Conservation (phyloP, 2,797 vertebrate genomes). For the Phalloptychus januarius region DNA sequence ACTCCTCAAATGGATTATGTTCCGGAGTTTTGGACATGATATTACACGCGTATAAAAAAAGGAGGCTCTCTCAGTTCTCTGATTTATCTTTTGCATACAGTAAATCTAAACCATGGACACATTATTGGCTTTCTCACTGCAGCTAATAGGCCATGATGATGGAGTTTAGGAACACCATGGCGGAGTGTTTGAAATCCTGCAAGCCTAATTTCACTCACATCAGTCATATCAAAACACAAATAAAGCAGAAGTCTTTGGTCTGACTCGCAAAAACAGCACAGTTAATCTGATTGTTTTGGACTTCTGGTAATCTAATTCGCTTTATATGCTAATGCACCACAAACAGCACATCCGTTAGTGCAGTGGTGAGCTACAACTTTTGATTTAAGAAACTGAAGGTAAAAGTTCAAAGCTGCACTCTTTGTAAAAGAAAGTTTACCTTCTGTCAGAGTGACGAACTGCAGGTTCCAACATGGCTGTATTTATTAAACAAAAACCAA, state of each 20-base stretch:
- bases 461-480: not conserved
- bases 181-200: slow-evolving; percentile 44
- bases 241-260: slow-evolving; percentile 52
- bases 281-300: slow-evolving; percentile 39
- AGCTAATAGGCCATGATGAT: slow-evolving; percentile 61
- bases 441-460: not conserved
- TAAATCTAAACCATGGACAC: slow-evolving; percentile 35
- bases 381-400: not conserved
- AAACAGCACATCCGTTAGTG: not conserved
- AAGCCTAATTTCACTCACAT: slow-evolving; percentile 51
- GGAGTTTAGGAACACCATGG: slow-evolving; percentile 48
- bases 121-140: slow-evolving; percentile 38
- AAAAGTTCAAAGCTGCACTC: not conserved
- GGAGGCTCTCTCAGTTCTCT: slow-evolving; percentile 18
- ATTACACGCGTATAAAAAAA: slow-evolving; percentile 27
- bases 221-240: slow-evolving; percentile 58
- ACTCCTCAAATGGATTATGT: slow-evolving; percentile 28
- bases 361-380: not conserved
- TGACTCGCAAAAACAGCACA: slow-evolving; percentile 39
- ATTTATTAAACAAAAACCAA: not conserved
- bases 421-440: not conserved
- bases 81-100: slow-evolving; percentile 47
- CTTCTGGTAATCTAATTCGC: slow-evolving; percentile 30
- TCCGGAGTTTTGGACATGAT: slow-evolving; percentile 21
- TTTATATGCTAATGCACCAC: slow-evolving; percentile 9